Evolutionary conservation across 2,797 vertebrate species (phyloP), one percentile per base, ranked within the genome.

Genomic region (Acanthurus lineatus): DNA sequence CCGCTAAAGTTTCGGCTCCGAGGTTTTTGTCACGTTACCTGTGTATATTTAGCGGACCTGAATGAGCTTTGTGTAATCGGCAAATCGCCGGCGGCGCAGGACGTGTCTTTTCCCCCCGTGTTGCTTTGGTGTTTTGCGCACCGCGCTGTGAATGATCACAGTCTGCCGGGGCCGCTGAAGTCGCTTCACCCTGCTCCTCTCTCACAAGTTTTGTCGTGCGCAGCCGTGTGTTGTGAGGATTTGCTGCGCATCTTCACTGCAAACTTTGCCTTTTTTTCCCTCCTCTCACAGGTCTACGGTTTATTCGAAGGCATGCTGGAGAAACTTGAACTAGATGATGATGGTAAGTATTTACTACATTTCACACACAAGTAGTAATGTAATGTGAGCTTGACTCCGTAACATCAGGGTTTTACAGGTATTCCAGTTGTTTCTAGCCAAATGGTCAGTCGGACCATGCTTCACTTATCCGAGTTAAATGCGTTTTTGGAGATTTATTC

Each of bases 241-340:
- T 79, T 71, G 40, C 58, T 28, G 57, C 59, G 56, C 61, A 19
- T 67, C 49, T 19, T 85, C 47, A 78, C 65, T 0, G 47, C 59
- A 76, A 80, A 86, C 77, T 71, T 25, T 25, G 25, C 25, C 25
- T 90, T 52, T 11, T 42, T 66, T n/a, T 19, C 10, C 19, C 25
- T 25, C 2, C 53, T 48, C 53, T 71, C 80, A 6, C 69, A 96
- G 95, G 91, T 94, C 73, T 93, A 81, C 86, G 86, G 91, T 74
- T 84, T 93, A 79, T 88, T 93, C 88, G 95, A 96, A 95, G 94
- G 94, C 89, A 95, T 96, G 94, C 91, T 96, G 94, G 95, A 96
- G 92, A 96, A 95, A 94, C 94, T 96, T 93, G 94, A 95, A 90
- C 93, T 96, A 77, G 91, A 93, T 48, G 93, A 94, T 86, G 95